phyloP scores from a whole-genome alignment of 2,888 invertebrate species.

The Zelleria hepariella region DNA sequence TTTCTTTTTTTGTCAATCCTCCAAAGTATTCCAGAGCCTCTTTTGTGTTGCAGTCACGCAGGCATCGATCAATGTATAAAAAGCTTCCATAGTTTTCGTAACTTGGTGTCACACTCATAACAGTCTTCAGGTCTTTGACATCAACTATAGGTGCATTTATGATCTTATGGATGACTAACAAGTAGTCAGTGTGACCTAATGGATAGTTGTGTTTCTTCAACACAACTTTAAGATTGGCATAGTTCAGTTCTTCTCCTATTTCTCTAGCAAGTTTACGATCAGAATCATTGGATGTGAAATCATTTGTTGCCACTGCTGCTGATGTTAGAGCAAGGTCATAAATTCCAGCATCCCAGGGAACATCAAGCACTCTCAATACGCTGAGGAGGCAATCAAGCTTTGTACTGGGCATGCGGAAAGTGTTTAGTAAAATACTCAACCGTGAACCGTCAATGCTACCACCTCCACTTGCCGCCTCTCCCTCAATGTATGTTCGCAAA shows the following conservation, averaged over 20 bases:
- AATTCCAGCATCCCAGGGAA: constrained; percentile 51
- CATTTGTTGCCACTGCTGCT: constrained; percentile 42
- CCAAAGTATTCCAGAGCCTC: constrained; percentile 48
- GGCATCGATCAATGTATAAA: constrained; percentile 51
- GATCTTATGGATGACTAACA: constrained; percentile 51
- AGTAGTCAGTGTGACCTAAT: constrained; percentile 48
- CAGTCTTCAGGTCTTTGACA: constrained; percentile 45
- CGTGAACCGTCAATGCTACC: constrained; percentile 52
- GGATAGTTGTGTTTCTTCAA: constrained; percentile 63
- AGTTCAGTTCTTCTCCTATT: constrained; percentile 55
- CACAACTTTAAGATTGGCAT: constrained; percentile 57
- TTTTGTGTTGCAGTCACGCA: constrained; percentile 48
- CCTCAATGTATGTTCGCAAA: constrained; percentile 50
- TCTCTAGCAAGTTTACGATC: constrained; percentile 47
- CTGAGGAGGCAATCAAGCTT: constrained; percentile 54
- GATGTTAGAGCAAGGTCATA: constrained; percentile 41
- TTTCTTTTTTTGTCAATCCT: constrained; percentile 33
- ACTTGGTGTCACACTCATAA: constrained; percentile 40
- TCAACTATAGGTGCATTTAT: constrained; percentile 36
- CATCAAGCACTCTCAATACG: constrained; percentile 57
- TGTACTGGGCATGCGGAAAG: constrained; percentile 43
- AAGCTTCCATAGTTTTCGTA: constrained; percentile 42
- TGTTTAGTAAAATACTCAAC: constrained; percentile 44
- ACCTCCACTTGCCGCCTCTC: constrained; percentile 52
- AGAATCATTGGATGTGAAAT: constrained; percentile 47